Evolutionary conservation across 2,888 invertebrate species (phyloP), one percentile per base, ranked within the genome.

Genomic region (Oscheius onirici): DNA sequence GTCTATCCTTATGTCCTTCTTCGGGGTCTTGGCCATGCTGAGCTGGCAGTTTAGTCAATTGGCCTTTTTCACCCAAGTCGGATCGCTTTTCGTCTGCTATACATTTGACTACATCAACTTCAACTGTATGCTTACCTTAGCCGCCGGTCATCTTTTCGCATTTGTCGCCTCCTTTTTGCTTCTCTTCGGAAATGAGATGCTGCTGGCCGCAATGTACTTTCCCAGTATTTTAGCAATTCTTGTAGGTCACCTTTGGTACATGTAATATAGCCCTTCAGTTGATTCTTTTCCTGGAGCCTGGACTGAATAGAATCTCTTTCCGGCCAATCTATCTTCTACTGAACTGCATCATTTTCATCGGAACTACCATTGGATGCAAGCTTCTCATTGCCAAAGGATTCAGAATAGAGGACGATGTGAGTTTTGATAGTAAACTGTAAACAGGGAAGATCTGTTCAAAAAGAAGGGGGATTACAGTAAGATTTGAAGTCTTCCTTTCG

Each of bases 41-140:
- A 89, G 88, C 49, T 90, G 90, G 90, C 90, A 90, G 20, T 80
- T 95, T 89, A 92, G 93, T 0, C 93, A 93, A 83, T 93, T 94
- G 84, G 92, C 93, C 70, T 91, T 94, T 81, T 90, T 92, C 3
- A 93, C 93, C 0, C 94, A 94, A 88, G 90, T 92, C 0, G 88
- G 92, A 5, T 92, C 93, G 3, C 90, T 94, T 76, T 92, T 93
- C 83, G 89, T 92, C 1, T 91, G 92, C 79, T 93, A 92, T 79
- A 82, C 89, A n/a, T 80, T 90, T 10, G 88, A 88, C 22, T 88
- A 88, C 65, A 87, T 90, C 5, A 77, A 84, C 20, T 73, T 80
- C 70, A 65, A 79, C 24, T 88, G 83, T 44, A 84, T 90, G 28
- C 88, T 88, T 66, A 84, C 88, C 44, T 86, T 91, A 28, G 82